Conservation (phyloP, 2,797 vertebrate species). For the Choloepus didactylus region DNA sequence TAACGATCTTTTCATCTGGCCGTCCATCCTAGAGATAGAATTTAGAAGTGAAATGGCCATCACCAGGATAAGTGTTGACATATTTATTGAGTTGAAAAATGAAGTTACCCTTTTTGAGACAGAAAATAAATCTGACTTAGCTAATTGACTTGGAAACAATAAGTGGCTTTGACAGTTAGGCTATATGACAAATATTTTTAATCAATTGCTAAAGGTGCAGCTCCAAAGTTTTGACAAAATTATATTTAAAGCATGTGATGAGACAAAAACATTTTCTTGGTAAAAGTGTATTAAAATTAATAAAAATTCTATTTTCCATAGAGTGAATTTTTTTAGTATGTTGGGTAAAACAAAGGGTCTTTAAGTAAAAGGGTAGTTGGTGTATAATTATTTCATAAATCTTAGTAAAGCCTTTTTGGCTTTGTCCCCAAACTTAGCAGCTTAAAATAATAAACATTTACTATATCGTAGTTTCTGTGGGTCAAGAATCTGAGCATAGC, state of each 20-base stretch:
- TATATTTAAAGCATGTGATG: background rate
- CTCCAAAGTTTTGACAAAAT: slow-evolving; percentile 1
- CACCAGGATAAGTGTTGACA: background rate
- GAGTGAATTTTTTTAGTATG: background rate
- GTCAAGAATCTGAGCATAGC: background rate
- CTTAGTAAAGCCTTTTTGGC: background rate
- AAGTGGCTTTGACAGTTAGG: background rate
- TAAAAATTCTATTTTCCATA: background rate
- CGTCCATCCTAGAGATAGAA: background rate
- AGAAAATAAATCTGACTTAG: slow-evolving; percentile 12
- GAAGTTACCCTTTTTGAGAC: slow-evolving; percentile 19
- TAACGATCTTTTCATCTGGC: background rate
- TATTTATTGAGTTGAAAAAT: slow-evolving; percentile 6
- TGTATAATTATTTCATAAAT: background rate
- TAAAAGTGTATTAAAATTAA: slow-evolving; percentile 29
- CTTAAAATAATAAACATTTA: background rate
- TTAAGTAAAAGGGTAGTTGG: background rate
- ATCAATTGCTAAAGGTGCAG: slow-evolving; percentile 11
- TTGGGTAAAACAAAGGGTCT: background rate
- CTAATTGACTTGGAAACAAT: background rate
- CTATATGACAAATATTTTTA: background rate
- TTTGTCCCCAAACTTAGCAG: background rate
- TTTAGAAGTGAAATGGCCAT: slow-evolving; percentile 17
- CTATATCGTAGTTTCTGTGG: background rate
- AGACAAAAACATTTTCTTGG: background rate